phyloP scores from a whole-genome alignment of 2,113 vertebrate genomes.

The Nibea albiflora region DNA sequence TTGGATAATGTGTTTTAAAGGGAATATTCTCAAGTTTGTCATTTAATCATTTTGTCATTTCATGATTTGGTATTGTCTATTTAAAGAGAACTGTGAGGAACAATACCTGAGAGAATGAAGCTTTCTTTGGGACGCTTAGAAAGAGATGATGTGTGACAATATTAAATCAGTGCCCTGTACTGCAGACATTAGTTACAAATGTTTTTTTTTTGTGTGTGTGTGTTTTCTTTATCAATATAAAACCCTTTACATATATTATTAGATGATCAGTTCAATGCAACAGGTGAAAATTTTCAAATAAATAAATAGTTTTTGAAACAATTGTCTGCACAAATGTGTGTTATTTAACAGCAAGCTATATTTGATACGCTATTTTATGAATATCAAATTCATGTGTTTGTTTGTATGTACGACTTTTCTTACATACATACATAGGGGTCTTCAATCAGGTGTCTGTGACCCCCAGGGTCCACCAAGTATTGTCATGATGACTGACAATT shows the following conservation, averaged over 20 bases:
- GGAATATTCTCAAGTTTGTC: not conserved
- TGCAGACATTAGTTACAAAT: slow-evolving; percentile 18
- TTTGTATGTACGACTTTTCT: not conserved
- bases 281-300: slow-evolving; percentile 39
- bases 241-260: slow-evolving; percentile 5
- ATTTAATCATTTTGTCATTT: not conserved
- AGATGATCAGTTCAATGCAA: slow-evolving; percentile 26
- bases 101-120: not conserved
- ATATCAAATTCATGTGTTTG: not conserved
- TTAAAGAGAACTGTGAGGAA: not conserved
- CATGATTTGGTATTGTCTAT: slow-evolving; percentile 1
- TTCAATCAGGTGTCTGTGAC: no score
- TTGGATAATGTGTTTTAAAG: not conserved
- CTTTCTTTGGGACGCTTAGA: not conserved
- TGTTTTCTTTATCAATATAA: slow-evolving; percentile 16
- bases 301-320: slow-evolving; percentile 18
- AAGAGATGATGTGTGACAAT: not conserved
- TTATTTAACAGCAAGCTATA: not conserved
- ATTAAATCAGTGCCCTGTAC: not conserved
- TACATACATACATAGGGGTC: no score
- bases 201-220: not conserved
- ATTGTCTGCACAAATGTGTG: not conserved
- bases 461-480: no score
- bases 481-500: no score
- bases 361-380: not conserved